Percentiles rank a stretch among this genome's conserved stretches.
Evolutionary conservation across 2,888 invertebrate species (phyloP).

Genomic region (Metalampra italica): DNA sequence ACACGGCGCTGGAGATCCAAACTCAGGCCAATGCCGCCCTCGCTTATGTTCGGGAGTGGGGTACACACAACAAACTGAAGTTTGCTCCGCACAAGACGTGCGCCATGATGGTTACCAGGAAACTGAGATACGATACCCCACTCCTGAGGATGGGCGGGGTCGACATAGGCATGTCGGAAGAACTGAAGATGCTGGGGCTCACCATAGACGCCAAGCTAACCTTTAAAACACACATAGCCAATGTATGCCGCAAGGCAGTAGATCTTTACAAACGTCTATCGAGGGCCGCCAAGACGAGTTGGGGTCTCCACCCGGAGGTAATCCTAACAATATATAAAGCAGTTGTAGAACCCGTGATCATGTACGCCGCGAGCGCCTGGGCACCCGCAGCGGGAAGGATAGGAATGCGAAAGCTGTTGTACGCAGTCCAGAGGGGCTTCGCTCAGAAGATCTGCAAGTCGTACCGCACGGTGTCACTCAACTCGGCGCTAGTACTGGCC

Average conservation of each 20-base stretch:
- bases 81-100: conserved; percentile 12
- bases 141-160: conserved; percentile 10
- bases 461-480: conserved; percentile 5
- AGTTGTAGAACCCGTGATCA: not conserved
- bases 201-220: conserved; percentile 11
- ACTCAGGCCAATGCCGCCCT: conserved; percentile 8
- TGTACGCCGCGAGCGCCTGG: conserved; percentile 1
- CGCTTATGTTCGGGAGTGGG: conserved; percentile 12
- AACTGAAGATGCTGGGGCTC: conserved; percentile 2
- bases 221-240: conserved; percentile 6
- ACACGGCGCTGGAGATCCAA: conserved; percentile 7
- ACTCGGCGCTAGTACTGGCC: conserved; percentile 8
- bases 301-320: conserved; percentile 7
- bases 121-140: conserved; percentile 10
- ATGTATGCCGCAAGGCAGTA: conserved; percentile 6
- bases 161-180: not conserved
- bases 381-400: not conserved
- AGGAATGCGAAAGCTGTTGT: not conserved
- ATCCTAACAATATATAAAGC: not conserved
- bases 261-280: conserved; percentile 1
- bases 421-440: not conserved
- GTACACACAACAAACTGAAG: conserved; percentile 10
- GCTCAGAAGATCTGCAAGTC: conserved; percentile 2
- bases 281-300: conserved; percentile 5
- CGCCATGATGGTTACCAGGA: conserved; percentile 9